Conservation (phyloP, 1,140 invertebrate species). For the Tetramorium parvispinum region DNA sequence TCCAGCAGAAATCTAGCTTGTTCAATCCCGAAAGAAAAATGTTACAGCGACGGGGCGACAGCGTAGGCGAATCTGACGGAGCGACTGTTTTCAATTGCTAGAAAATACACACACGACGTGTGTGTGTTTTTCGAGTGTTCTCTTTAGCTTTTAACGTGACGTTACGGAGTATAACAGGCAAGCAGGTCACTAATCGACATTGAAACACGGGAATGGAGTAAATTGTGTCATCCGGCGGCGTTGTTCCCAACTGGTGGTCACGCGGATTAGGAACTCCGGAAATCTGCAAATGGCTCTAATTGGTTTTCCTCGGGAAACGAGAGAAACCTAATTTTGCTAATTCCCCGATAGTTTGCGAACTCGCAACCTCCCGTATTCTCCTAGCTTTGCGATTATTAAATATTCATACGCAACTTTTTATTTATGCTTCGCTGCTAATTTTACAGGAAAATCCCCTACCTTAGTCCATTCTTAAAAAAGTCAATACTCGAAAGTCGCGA, state of each 20-base stretch:
- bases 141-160: conserved; percentile 27
- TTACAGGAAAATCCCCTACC: background rate
- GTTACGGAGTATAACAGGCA: conserved; percentile 29
- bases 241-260: conserved; percentile 68
- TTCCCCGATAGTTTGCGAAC: conserved; percentile 66
- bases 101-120: conserved; percentile 48
- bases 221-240: conserved; percentile 70
- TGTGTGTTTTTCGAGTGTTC: background rate
- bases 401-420: conserved; percentile 32
- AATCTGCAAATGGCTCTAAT: conserved; percentile 78
- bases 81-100: conserved; percentile 13
- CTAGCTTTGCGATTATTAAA: background rate
- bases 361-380: background rate
- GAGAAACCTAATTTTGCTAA: conserved; percentile 78
- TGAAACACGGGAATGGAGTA: conserved; percentile 49
- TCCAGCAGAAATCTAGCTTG: conserved; percentile 13
- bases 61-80: background rate
- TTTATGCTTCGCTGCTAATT: background rate
- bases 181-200: conserved; percentile 63
- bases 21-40: conserved; percentile 24
- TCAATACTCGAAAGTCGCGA: too few species aligned
- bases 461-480: background rate
- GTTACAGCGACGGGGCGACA: background rate
- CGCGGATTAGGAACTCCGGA: conserved; percentile 73
- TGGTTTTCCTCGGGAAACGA: conserved; percentile 74